These are phyloP conservation scores for Rhagium mordax DNA, from an alignment of 2,888 invertebrate species.

Conservation along the genomic window DNA sequence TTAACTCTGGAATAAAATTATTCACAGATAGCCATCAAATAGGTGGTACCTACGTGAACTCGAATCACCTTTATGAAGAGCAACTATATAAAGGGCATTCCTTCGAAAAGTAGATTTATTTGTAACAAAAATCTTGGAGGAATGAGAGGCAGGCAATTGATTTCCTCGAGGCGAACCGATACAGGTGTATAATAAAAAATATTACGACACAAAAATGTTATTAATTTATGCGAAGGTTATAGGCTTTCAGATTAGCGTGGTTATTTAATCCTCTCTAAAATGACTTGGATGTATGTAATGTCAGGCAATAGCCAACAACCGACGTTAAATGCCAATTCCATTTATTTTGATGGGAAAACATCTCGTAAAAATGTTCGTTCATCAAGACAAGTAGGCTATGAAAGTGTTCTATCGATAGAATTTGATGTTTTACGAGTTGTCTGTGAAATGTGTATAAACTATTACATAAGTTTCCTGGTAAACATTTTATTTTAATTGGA, in stretches of 20 bases:
- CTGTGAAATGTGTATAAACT: neutral
- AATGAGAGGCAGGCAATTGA: neutral
- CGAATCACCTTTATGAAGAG: too few relatives aligned
- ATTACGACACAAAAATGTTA: conserved; percentile 7
- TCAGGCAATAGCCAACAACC: neutral
- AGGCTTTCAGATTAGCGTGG: neutral
- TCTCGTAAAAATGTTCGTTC: neutral
- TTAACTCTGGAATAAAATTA: neutral
- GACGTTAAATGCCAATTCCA: conserved; percentile 1
- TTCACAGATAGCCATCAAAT: neutral
- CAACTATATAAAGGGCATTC: too few relatives aligned
- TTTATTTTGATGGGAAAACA: conserved; percentile 2
- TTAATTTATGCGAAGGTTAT: conserved; percentile 4
- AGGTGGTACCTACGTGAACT: neutral
- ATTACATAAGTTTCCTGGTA: neutral
- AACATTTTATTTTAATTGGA: neutral
- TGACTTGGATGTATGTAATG: neutral
- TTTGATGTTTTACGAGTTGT: neutral
- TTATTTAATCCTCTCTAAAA: conserved; percentile 5
- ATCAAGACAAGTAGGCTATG: neutral
- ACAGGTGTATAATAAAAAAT: conserved; percentile 6
- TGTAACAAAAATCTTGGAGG: neutral
- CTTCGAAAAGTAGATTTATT: neutral
- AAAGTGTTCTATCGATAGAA: neutral
- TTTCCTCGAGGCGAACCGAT: neutral